Conservation (phyloP, 2,888 invertebrate genomes). For the Campoplex nolae region DNA sequence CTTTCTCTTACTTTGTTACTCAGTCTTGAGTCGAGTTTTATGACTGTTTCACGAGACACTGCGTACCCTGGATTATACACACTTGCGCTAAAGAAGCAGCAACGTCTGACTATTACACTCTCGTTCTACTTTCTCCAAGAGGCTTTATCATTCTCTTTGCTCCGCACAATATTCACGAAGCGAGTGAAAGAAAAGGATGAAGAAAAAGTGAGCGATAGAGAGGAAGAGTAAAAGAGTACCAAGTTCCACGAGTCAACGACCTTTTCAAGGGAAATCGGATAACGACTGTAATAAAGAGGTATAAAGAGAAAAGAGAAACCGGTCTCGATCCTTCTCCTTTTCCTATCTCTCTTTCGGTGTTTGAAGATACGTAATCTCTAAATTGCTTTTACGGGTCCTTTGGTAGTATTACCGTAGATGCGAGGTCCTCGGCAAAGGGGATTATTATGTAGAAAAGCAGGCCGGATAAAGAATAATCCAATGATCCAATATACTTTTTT, state of each 20-base stretch:
- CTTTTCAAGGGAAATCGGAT: constrained; percentile 67
- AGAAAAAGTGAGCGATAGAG: constrained; percentile 1
- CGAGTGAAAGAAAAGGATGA: constrained; percentile 2
- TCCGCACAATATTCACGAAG: constrained; percentile 46
- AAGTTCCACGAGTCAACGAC: constrained; percentile 55
- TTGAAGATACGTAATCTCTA: constrained; percentile 69
- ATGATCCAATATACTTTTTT: constrained; percentile 49
- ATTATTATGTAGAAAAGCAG: constrained; percentile 50
- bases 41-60: constrained; percentile 63
- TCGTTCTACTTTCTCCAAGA: constrained; percentile 47
- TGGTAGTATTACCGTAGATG: constrained; percentile 40
- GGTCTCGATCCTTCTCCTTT: constrained; percentile 28
- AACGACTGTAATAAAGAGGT: constrained; percentile 68
- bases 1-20: constrained; percentile 21
- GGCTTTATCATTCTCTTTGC: constrained; percentile 36
- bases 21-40: constrained; percentile 43
- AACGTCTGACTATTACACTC: constrained; percentile 52
- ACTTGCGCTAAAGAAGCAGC: constrained; percentile 52
- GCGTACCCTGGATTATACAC: constrained; percentile 58
- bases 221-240: background rate
- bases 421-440: constrained; percentile 40
- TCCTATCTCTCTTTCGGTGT: constrained; percentile 56
- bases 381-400: constrained; percentile 67
- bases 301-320: constrained; percentile 59
- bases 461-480: constrained; percentile 56